Percentiles rank a stretch among this genome's conserved stretches.
These are phyloP conservation scores for Beroe forskalii DNA, from an alignment of 37 sponge, comb jelly and placozoan genomes.

Conservation along the genomic window DNA sequence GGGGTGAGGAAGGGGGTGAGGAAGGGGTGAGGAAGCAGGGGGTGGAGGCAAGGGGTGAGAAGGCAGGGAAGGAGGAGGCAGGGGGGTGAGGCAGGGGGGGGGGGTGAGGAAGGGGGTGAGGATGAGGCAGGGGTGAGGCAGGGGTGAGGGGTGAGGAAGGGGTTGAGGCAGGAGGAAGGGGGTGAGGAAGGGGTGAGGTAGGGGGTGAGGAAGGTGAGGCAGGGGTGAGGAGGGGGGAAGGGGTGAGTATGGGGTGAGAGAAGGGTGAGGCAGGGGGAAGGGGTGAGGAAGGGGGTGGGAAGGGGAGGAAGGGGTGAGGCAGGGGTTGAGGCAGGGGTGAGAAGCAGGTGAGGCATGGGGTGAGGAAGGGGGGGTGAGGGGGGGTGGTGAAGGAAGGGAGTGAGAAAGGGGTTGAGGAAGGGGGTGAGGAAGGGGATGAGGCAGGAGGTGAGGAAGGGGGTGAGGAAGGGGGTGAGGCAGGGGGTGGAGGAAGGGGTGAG, in stretches of 20 bases:
- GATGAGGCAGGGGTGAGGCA: background rate
- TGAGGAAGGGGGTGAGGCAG: background rate
- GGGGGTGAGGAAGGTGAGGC: background rate
- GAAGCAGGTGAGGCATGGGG: background rate
- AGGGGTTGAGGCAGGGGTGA: background rate
- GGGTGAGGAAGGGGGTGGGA: background rate
- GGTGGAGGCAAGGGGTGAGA: background rate
- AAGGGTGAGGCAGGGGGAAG: background rate
- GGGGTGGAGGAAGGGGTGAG: background rate
- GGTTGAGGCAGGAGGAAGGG: background rate
- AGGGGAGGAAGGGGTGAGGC: background rate
- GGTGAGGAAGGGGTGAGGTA: background rate
- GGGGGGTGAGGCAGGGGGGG: background rate
- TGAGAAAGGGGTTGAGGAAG: background rate
- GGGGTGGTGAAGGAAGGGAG: background rate
- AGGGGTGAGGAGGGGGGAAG: background rate
- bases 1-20: background rate
- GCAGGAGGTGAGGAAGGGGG: background rate
- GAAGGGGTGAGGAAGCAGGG: background rate
- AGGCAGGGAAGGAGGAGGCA: background rate
- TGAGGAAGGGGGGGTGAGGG: background rate
- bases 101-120: background rate
- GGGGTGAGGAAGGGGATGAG: background rate
- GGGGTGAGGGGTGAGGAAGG: background rate
- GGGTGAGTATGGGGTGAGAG: background rate